Conservation (phyloP, 2,113 vertebrate species). For the Chaetorhynchus papuensis region DNA sequence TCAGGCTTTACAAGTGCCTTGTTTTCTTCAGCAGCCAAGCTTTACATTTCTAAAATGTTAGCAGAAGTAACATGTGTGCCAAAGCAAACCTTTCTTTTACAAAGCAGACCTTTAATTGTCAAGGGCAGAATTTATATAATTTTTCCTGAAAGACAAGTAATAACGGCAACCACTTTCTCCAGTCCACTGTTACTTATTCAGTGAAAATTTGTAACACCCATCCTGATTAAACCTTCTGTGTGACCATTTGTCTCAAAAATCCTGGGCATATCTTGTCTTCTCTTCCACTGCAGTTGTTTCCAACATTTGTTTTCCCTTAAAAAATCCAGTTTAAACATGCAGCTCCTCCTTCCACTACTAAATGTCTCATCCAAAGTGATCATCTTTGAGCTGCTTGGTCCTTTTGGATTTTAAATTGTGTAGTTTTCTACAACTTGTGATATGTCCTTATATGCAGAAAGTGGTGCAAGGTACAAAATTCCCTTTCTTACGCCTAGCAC, state of each 20-base stretch:
- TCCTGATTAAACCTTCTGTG: neutral
- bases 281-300: neutral
- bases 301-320: neutral
- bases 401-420: neutral
- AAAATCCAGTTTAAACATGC: neutral
- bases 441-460: neutral
- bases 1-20: neutral
- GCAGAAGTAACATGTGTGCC: neutral
- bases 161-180: neutral
- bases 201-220: fast-evolving
- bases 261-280: neutral
- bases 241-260: neutral
- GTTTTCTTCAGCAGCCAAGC: neutral
- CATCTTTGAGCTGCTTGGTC: neutral
- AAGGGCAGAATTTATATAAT: neutral
- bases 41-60: neutral
- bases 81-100: neutral
- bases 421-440: neutral
- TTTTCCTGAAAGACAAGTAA: neutral
- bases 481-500: neutral
- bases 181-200: neutral
- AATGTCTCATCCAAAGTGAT: neutral
- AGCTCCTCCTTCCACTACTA: neutral
- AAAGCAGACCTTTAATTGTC: neutral
- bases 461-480: neutral